Evolutionary conservation across 1,140 invertebrate genomes (phyloP).

Genomic region (Potamilus streckersoni): DNA sequence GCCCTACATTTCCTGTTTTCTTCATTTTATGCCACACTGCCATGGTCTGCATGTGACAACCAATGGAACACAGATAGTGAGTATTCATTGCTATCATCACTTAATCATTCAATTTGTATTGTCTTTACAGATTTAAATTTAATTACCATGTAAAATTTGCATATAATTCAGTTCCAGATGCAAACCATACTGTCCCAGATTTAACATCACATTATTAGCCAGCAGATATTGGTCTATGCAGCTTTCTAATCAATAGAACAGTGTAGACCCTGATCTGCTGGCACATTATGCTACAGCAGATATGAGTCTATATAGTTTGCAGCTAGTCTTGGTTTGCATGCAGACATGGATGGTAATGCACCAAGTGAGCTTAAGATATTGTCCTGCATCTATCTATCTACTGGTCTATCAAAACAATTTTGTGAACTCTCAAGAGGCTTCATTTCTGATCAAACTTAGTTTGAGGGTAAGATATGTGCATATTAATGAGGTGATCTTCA

Average conservation of each 20-base stretch:
- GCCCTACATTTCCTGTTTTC: slow-evolving; percentile 67
- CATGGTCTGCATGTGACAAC: slow-evolving; percentile 62
- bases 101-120: background rate
- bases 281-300: background rate
- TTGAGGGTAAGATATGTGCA: too few species aligned
- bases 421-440: background rate
- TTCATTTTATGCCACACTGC: slow-evolving; percentile 60
- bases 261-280: too few species aligned
- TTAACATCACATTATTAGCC: too few species aligned
- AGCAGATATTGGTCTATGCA: too few species aligned
- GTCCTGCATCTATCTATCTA: too few species aligned
- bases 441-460: too few species aligned
- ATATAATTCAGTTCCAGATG: too few species aligned
- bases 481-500: too few species aligned
- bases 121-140: background rate
- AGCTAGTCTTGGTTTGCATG: too few species aligned
- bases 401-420: too few species aligned
- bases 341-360: background rate
- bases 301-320: background rate
- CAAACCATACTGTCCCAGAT: background rate
- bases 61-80: slow-evolving; percentile 61
- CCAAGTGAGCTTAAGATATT: too few species aligned
- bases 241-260: background rate
- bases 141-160: too few species aligned
- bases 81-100: slow-evolving; percentile 11